phyloP scores from a whole-genome alignment of 1,140 invertebrate species.

The Samia ricini region DNA sequence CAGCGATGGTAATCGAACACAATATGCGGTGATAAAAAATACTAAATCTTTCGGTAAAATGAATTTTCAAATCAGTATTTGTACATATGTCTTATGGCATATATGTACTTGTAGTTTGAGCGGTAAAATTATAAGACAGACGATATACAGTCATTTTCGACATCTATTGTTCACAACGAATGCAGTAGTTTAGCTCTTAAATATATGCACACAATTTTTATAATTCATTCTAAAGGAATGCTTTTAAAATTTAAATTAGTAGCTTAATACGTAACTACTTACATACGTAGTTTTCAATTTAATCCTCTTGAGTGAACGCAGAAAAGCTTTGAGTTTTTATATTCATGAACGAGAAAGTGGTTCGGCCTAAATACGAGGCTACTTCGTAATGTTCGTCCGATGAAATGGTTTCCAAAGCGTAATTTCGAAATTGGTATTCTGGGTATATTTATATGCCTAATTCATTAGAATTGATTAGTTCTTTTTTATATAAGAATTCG shows the following conservation, averaged over 20 bases:
- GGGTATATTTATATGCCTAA: neutral
- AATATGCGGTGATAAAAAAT: too few relatives aligned
- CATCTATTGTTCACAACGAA: too few relatives aligned
- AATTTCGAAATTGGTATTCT: neutral
- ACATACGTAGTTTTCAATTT: neutral
- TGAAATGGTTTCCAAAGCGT: neutral
- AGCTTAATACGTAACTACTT: neutral
- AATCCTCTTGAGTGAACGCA: neutral
- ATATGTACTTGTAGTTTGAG: too few relatives aligned
- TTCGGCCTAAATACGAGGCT: neutral
- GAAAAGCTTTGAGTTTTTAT: neutral
- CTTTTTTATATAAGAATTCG: too few relatives aligned
- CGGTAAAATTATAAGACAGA: too few relatives aligned
- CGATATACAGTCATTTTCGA: too few relatives aligned
- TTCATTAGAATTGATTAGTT: neutral
- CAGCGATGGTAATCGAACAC: too few relatives aligned
- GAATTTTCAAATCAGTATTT: too few relatives aligned
- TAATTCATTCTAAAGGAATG: neutral
- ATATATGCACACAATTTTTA: constrained; percentile 1
- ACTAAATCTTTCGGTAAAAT: too few relatives aligned
- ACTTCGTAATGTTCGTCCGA: neutral
- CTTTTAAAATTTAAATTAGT: neutral
- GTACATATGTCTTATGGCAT: too few relatives aligned
- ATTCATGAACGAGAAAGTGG: neutral
- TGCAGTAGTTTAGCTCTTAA: too few relatives aligned